These are phyloP conservation scores for Lagopus muta DNA, from an alignment of 2,113 vertebrate species.

Conservation along the genomic window DNA sequence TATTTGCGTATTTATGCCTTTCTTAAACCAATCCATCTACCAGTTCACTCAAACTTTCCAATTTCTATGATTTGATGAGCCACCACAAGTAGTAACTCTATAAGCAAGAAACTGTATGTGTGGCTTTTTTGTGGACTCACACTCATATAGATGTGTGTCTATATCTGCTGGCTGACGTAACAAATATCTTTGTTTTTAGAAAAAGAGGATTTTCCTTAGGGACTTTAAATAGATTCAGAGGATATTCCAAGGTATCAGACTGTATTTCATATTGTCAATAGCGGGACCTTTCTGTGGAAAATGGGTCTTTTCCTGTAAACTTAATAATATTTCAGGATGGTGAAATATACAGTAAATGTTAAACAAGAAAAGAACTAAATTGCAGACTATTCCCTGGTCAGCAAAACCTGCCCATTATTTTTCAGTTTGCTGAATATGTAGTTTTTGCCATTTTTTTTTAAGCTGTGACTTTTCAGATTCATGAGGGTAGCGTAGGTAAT, in stretches of 20 bases:
- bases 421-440: conserved; percentile 74
- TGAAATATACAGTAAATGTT: conserved; percentile 67
- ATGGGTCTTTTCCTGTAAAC: conserved; percentile 59
- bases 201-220: conserved; percentile 45
- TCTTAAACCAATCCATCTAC: background rate
- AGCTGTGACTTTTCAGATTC: conserved; percentile 73
- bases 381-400: conserved; percentile 72
- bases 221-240: conserved; percentile 60
- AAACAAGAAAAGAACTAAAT: conserved; percentile 70
- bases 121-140: background rate
- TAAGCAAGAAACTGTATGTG: background rate
- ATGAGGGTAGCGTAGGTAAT: conserved; percentile 66
- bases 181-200: conserved; percentile 45
- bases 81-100: background rate
- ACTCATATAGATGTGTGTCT: background rate
- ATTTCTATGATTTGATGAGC: background rate
- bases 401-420: conserved; percentile 74
- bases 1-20: background rate
- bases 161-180: conserved; percentile 29
- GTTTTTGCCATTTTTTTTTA: conserved; percentile 53
- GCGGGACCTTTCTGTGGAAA: conserved; percentile 58
- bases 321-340: conserved; percentile 68
- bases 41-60: background rate
- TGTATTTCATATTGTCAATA: conserved; percentile 66
- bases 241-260: conserved; percentile 27